Percentiles rank a stretch among this genome's conserved stretches.
Conservation (phyloP, 2,797 vertebrate genomes). For the Pseudochaenichthys georgianus region DNA sequence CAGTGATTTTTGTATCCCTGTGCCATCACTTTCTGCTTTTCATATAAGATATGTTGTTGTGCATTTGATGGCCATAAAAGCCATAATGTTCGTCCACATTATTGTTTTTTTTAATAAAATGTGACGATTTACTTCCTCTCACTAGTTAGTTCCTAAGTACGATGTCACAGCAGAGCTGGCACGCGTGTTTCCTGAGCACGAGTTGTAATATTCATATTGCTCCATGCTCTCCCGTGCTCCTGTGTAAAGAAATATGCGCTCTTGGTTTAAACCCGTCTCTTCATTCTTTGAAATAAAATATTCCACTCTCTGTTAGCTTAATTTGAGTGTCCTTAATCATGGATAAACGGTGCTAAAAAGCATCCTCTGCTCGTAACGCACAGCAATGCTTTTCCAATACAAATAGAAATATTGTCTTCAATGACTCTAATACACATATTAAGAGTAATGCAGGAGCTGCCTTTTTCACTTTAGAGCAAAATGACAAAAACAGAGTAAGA, state of each 20-base stretch:
- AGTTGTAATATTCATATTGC: not conserved
- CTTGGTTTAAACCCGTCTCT: slow-evolving; percentile 3
- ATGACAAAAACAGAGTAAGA: slow-evolving; percentile 9
- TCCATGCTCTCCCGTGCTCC: not conserved
- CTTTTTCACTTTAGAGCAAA: not conserved
- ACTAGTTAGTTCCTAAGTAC: not conserved
- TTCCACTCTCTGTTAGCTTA: slow-evolving; percentile 47
- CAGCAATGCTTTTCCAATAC: slow-evolving; percentile 16
- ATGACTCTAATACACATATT: slow-evolving; percentile 3
- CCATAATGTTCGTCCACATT: not conserved
- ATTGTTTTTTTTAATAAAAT: not conserved
- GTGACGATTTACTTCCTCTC: not conserved
- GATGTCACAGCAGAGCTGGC: slow-evolving; percentile 1
- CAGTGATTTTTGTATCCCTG: slow-evolving; percentile 29
- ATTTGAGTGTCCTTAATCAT: slow-evolving; percentile 45
- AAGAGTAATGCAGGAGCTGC: slow-evolving; percentile 6
- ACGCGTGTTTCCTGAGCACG: not conserved
- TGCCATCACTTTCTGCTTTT: slow-evolving; percentile 11
- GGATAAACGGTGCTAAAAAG: slow-evolving; percentile 53
- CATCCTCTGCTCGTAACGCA: slow-evolving; percentile 32
- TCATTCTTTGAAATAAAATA: slow-evolving; percentile 38
- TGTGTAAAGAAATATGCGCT: not conserved
- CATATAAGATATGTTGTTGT: slow-evolving; percentile 16
- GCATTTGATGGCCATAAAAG: not conserved
- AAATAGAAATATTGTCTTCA: slow-evolving; percentile 9